Conservation (phyloP, 2,888 invertebrate genomes). For the Parnassius glacialis region DNA sequence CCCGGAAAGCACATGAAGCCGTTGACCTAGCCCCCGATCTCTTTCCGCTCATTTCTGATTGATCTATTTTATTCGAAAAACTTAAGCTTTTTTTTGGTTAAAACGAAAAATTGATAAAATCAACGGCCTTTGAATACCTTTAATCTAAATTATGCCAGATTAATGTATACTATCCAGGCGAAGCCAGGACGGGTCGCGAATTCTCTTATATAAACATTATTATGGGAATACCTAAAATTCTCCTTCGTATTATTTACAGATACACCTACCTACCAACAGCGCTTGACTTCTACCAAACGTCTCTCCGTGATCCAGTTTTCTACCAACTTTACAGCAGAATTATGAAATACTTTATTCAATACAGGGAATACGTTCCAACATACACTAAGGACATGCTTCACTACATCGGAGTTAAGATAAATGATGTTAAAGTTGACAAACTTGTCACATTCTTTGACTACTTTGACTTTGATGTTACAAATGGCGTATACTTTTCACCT, state of each 20-base stretch:
- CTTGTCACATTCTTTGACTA: constrained; percentile 84
- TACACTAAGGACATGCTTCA: constrained; percentile 80
- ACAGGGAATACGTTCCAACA: constrained; percentile 78
- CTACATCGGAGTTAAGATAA: constrained; percentile 82
- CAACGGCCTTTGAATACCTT: too few species aligned
- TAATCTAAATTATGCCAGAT: too few species aligned
- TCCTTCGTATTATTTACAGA: constrained; percentile 41
- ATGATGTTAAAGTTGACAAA: constrained; percentile 81
- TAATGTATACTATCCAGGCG: too few species aligned
- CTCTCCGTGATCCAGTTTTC: constrained; percentile 86
- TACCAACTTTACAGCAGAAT: constrained; percentile 84
- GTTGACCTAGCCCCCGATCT: too few species aligned
- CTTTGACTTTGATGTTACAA: constrained; percentile 83
- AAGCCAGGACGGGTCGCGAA: too few species aligned
- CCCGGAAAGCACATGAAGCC: too few species aligned
- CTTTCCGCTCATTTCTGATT: too few species aligned
- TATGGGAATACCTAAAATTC: constrained; percentile 27
- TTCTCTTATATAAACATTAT: too few species aligned
- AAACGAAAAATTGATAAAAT: too few species aligned
- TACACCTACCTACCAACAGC: constrained; percentile 77
- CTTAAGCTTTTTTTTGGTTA: too few species aligned
- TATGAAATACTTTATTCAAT: constrained; percentile 78
- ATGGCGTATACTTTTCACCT: constrained; percentile 60
- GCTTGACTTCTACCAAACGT: constrained; percentile 83
- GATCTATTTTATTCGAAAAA: too few species aligned